Conservation (phyloP, 1,140 invertebrate genomes). For the Trinorchestia longiramus region DNA sequence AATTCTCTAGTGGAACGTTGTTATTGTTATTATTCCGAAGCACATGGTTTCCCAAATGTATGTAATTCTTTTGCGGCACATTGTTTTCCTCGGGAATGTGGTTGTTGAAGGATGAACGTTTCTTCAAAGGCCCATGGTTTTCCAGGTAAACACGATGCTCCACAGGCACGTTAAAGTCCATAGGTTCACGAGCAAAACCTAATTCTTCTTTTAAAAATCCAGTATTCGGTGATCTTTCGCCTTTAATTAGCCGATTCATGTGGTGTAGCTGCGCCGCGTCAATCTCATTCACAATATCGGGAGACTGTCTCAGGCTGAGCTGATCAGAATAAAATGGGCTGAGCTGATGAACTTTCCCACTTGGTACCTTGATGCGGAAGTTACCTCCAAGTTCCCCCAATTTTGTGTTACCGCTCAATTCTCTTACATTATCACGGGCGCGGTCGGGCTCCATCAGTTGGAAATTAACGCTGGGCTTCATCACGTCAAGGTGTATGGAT, state of each 20-base stretch:
- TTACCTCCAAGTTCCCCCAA: background rate
- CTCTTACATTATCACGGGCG: background rate
- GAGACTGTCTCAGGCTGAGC: background rate
- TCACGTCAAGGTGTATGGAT: background rate
- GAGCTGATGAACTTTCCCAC: background rate
- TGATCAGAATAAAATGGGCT: background rate
- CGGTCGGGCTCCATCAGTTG: background rate
- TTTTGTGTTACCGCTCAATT: background rate
- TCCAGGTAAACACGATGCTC: background rate
- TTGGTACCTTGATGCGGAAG: background rate
- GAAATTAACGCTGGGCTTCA: too few species aligned
- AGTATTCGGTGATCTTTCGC: background rate
- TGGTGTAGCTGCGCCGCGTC: background rate
- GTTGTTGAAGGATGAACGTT: background rate
- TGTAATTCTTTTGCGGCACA: background rate
- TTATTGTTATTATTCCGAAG: background rate
- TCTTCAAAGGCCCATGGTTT: background rate
- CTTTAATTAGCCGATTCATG: background rate
- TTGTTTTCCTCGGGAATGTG: background rate
- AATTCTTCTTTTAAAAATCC: background rate
- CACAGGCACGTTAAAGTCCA: background rate
- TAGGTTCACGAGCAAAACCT: background rate
- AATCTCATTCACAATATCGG: background rate
- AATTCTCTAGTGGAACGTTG: background rate
- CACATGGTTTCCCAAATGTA: background rate